Evolutionary conservation across 2,797 vertebrate species (phyloP).

Genomic region (Anableps anableps): DNA sequence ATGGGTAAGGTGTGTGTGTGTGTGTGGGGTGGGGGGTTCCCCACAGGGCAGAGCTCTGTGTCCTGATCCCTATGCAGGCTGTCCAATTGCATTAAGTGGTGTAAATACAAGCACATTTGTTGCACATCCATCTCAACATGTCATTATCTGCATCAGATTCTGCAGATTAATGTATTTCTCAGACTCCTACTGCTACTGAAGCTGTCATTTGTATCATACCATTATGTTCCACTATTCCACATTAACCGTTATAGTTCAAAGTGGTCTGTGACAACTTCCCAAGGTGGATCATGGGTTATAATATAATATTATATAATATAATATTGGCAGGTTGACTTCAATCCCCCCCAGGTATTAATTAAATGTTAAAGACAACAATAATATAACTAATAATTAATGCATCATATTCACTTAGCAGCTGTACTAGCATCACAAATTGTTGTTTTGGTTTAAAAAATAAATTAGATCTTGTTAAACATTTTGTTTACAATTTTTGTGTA

Average conservation of each 20-base stretch:
- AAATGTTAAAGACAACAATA: no score
- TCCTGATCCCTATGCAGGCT: background rate
- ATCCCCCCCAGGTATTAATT: background rate
- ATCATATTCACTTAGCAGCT: no score
- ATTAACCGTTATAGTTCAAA: background rate
- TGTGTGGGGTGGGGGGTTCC: background rate
- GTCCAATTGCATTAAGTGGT: background rate
- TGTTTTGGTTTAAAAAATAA: no score
- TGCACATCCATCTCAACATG: background rate
- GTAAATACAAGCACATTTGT: background rate
- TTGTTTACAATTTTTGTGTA: background rate
- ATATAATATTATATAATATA: no score
- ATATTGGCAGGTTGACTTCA: background rate
- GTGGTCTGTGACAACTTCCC: background rate
- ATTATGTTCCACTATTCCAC: background rate
- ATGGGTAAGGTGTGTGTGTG: background rate
- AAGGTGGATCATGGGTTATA: background rate
- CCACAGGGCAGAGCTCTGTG: background rate
- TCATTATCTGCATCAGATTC: background rate
- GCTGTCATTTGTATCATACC: background rate
- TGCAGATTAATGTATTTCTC: background rate
- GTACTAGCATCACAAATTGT: no score
- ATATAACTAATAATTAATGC: no score
- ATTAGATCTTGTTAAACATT: background rate
- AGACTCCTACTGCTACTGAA: background rate